Base-by-base conservation (phyloP, 2,797 vertebrate genomes). In the Molossus alvarezi region DNA sequence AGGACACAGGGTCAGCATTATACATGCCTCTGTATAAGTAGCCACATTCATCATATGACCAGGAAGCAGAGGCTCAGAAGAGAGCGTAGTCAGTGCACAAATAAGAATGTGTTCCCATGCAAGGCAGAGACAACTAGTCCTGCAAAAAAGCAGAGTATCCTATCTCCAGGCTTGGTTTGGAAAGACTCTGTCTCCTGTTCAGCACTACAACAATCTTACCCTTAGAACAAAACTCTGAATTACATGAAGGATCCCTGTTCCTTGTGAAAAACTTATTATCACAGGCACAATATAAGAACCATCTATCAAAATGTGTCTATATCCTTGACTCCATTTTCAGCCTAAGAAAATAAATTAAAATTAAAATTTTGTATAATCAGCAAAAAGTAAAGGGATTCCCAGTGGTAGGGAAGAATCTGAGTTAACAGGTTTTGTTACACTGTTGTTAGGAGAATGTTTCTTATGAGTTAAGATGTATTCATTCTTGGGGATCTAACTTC, bases 221-320 rank as follows among this genome's bases (percentile, higher is more conserved):
- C 73, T 88, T 45, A 55, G 6, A 71, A 84, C n/a, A 93, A 88
- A 90, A 65, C 58, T 88, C 79, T 88, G 20, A 41, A 1, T 48
- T 86, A 90, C 2, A 67, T 17, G 25, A 87, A 18, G 18, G 15
- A 76, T 65, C 48, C 20, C n/a, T 87, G 37, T 29, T 85, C 18
- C 88, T 75, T 90, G 9, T 11, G 14, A 75, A 95, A 95, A 94
- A 85, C 51, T 90, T 53, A 71, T 0, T 0, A 84, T 37, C 75
- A 93, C 93, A 95, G 83, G 53, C 25, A 89, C 86, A 88, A 88
- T 62, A 12, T 73, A 94, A 60, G 45, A 79, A 93, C 62, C 92
- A 75, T n/a, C 41, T 60, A 27, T 27, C 41, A 77, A 33, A 73
- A 84, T 71, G 29, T 88, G 18, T 48, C 53, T 65, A 0, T 33